Conservation (phyloP, 1,140 invertebrate genomes). For the Fopius arisanus region DNA sequence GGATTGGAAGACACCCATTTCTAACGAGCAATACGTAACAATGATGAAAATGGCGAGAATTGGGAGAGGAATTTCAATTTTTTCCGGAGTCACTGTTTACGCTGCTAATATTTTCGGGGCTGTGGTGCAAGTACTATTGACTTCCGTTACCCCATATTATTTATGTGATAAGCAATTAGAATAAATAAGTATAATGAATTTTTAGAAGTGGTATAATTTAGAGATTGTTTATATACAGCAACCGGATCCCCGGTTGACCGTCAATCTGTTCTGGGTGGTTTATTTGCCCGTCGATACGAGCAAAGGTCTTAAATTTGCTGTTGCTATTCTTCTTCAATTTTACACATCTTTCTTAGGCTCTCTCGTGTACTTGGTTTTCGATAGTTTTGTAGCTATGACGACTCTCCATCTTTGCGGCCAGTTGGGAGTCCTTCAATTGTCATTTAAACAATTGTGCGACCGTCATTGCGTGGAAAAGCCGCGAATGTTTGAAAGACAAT, state of each 20-base stretch:
- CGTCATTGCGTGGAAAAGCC: conserved; percentile 35
- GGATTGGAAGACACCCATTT: conserved; percentile 29
- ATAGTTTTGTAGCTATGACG: conserved; percentile 34
- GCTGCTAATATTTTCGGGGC: not conserved
- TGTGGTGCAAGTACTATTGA: not conserved
- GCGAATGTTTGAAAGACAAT: not conserved
- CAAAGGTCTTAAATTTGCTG: not conserved
- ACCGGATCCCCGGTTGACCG: conserved; percentile 1
- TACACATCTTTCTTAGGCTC: conserved; percentile 19
- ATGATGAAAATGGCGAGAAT: conserved; percentile 24
- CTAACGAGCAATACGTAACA: not conserved
- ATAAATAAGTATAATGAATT: not conserved
- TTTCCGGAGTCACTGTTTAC: not conserved
- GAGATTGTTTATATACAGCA: not conserved
- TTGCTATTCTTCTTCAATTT: conserved; percentile 21
- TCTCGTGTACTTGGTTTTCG: conserved; percentile 25
- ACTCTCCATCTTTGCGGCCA: conserved; percentile 37
- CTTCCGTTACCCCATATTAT: too few relatives aligned
- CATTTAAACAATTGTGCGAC: not conserved
- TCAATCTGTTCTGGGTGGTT: conserved; percentile 27
- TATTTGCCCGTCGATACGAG: conserved; percentile 31
- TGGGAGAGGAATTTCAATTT: conserved; percentile 13
- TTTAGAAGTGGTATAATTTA: conserved; percentile 2
- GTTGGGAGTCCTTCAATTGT: conserved; percentile 23
- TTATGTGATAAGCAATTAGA: not conserved